A percentile compares a stretch with the other conserved stretches of the same genome.
These are phyloP conservation scores for Dasyprocta punctata DNA, from an alignment of 2,113 vertebrate species.

Conservation along the genomic window DNA sequence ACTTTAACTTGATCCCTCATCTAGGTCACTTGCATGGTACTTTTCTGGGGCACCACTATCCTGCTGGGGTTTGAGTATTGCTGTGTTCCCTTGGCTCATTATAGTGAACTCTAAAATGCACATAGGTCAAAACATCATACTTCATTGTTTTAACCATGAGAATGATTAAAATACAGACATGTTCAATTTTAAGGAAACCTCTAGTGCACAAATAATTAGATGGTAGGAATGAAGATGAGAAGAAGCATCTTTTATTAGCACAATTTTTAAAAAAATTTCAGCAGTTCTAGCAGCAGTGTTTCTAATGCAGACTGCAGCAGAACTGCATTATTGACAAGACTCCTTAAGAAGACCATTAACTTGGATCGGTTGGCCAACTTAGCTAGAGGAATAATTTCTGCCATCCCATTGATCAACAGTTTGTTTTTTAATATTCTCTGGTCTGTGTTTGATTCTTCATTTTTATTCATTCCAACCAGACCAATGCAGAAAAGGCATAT, in stretches of 20 bases:
- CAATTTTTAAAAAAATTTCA: not conserved
- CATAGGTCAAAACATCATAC: not conserved
- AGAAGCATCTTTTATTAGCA: not conserved
- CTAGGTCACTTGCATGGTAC: slow-evolving; percentile 45
- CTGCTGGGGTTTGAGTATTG: slow-evolving; percentile 59
- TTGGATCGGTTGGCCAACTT: not conserved
- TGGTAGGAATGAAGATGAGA: accelerated
- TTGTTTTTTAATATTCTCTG: not conserved
- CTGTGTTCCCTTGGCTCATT: slow-evolving; percentile 55
- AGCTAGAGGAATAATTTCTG: not conserved
- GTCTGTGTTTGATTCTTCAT: not conserved
- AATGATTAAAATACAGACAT: slow-evolving; percentile 13
- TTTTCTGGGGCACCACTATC: slow-evolving; percentile 67
- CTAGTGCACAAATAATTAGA: not conserved
- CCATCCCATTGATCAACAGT: not conserved
- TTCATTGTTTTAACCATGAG: not conserved
- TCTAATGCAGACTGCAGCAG: not conserved
- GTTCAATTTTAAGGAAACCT: not conserved
- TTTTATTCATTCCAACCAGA: not conserved
- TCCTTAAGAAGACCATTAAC: not conserved
- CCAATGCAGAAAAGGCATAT: not conserved
- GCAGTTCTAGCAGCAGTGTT: not conserved
- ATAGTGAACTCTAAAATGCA: slow-evolving; percentile 49
- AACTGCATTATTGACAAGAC: not conserved
- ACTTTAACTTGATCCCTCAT: not conserved